Evolutionary conservation across 2,888 invertebrate species (phyloP), one percentile per base, ranked within the genome.

Genomic region (Tinea pellionella): DNA sequence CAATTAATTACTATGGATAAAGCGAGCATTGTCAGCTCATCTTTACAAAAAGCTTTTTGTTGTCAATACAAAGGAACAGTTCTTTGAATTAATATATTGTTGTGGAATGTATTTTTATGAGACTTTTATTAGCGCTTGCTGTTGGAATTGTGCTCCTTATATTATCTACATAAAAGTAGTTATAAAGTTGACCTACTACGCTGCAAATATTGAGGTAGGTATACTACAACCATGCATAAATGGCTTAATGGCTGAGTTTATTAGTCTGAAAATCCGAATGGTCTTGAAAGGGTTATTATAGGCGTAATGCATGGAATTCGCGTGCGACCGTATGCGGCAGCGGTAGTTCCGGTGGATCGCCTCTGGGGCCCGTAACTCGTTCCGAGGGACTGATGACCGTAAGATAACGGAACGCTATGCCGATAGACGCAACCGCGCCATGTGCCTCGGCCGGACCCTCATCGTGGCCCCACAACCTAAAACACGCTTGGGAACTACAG

Each of bases 331-430:
- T 13, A 32, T 32, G 32, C 51, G 42, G 42, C 42, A 63, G 66
- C 74, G 74, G 74, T 74, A 79, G 82, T 82, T 82, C 82, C 81
- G 82, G 79, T 75, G 77, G 70, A 71, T 70, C 74, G 76, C 74
- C 76, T 73, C 69, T 70, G 74, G 75, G 73, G 74, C 73, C 75
- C 74, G 68, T 71, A 72, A 73, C 77, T 74, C 75, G 78, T 75
- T 77, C 72, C 67, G 37, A 29, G 61, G 75, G 79, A 77, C 78
- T 80, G 84, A 79, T 79, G 82, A 83, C 83, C 83, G 83, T 77
- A 79, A 80, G 73, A 73, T 85, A 84, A 85, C 85, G 83, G 85
- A 69, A 74, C 74, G 67, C 67, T 16, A 37, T 53, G 55, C 57
- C 57, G 32, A 30, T 32, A 30, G 57, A 57, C 32, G 55, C 55